phyloP scores from a whole-genome alignment of 2,888 invertebrate species.

The Lottia gigantea region DNA sequence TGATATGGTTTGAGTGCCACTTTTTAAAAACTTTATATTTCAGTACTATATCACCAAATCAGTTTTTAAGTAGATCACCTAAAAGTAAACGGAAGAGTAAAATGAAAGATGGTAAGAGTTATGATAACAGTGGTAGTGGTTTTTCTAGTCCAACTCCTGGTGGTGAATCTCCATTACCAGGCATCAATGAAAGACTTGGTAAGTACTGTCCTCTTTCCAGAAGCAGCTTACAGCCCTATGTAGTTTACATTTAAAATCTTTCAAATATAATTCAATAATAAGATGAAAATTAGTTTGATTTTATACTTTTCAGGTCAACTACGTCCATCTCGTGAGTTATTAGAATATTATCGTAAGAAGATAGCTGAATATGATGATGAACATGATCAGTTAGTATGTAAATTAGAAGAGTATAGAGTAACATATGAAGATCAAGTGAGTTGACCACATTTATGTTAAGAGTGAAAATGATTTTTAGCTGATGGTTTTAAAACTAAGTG shows the following conservation, averaged over 20 bases:
- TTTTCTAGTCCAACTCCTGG: neutral
- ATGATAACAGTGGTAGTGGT: slow-evolving; percentile 13
- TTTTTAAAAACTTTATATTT: too few species aligned
- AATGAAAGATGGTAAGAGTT: slow-evolving; percentile 2
- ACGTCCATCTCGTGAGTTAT: slow-evolving; percentile 66
- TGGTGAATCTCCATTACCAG: slow-evolving; percentile 42
- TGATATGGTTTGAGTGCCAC: too few species aligned
- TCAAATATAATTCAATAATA: too few species aligned
- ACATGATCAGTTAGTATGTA: slow-evolving; percentile 62
- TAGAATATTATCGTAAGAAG: slow-evolving; percentile 68
- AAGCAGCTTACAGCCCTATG: neutral
- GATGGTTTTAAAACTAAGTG: too few species aligned
- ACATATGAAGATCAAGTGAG: slow-evolving; percentile 67
- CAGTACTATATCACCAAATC: too few species aligned
- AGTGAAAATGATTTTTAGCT: too few species aligned
- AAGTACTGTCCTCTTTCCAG: slow-evolving; percentile 12
- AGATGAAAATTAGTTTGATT: too few species aligned
- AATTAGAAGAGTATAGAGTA: slow-evolving; percentile 64
- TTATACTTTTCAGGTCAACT: slow-evolving; percentile 55
- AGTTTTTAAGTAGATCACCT: neutral
- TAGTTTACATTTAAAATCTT: neutral
- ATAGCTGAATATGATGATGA: slow-evolving; percentile 68
- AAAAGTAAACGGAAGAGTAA: slow-evolving; percentile 6
- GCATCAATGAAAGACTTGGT: slow-evolving; percentile 62
- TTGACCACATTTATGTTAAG: neutral